phyloP scores from a whole-genome alignment of 2,113 vertebrate genomes.

The Galeopterus variegatus region DNA sequence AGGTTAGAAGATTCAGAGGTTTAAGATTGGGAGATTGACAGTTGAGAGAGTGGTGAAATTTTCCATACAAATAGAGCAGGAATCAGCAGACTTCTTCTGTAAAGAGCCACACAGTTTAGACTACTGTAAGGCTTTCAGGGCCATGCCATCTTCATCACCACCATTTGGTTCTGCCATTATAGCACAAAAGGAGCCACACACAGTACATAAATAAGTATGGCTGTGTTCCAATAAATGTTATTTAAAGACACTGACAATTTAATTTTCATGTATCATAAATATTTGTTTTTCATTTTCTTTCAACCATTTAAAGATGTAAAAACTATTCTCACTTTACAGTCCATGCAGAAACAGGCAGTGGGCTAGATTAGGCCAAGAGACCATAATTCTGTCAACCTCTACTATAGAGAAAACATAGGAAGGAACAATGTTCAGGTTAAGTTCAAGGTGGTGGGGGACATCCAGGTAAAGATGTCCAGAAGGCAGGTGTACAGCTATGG shows the following conservation, averaged over 20 bases:
- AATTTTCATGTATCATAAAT: conserved; percentile 14
- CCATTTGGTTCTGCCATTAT: not conserved
- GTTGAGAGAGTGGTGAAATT: not conserved
- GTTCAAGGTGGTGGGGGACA: not conserved
- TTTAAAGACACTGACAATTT: not conserved
- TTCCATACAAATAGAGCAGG: not conserved
- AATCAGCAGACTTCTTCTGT: not conserved
- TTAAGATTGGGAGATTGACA: not conserved
- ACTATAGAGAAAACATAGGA: not conserved
- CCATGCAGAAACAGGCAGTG: not conserved
- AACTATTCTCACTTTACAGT: not conserved
- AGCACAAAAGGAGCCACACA: not conserved
- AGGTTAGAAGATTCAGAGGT: not conserved
- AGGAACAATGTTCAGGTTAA: not conserved
- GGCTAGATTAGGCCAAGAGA: not conserved
- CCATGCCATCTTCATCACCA: not conserved
- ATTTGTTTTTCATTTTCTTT: not conserved
- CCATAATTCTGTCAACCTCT: not conserved
- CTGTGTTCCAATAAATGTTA: not conserved
- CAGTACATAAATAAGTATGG: not conserved
- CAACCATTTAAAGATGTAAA: not conserved
- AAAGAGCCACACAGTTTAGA: not conserved
- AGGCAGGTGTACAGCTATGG: not conserved
- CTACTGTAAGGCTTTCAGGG: not conserved
- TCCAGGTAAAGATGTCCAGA: not conserved